Base-by-base conservation (phyloP, 2,888 invertebrate species). In the Athalia circularis region DNA sequence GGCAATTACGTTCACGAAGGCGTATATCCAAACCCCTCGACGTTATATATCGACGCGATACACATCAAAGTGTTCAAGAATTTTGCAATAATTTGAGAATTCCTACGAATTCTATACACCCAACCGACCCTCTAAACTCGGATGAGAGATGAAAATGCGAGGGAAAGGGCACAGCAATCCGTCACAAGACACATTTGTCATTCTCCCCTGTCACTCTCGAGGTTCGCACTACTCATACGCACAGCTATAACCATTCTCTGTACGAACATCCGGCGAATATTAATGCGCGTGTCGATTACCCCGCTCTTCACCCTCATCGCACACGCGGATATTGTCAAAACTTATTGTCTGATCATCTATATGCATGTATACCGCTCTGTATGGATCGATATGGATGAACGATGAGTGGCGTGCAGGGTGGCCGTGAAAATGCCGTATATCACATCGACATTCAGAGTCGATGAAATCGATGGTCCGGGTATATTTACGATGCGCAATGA, bases 121-220 rank as follows among this genome's bases (percentile, higher is more conserved):
- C 48, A 4, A 9, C 15, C 43, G 62, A 11, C 48, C 47, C 13
- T 29, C 2, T 15, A 65, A 65, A 70, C 59, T 52, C 59, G 70
- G 43, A 74, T 54, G 74, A 67, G 65, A 57, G 77, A 79, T 79
- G 65, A 77, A 77, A 80, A 57, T 77, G 77, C 8, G 5, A 57
- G 47, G 54, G 43, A 9, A 45, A 15, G 74, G 50, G 29, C 43
- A 13, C 29, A 62, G 75, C 75, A 75, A 75, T 75, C 62, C 64
- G 75, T 75, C 75, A 64, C 29, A 62, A 64, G 75, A 62, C 62
- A 75, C 75, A 75, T 75, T 75, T 75, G 75, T 62, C 75, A 75
- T 75, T 62, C 75, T 48, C 62, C 29, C 29, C 48, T 52, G 75
- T 62, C 62, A 75, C 75, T 75, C 50, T 29, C 29, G 8, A 11